These are phyloP conservation scores for Scartelaos histophorus DNA, from an alignment of 2,113 vertebrate species.

Conservation along the genomic window DNA sequence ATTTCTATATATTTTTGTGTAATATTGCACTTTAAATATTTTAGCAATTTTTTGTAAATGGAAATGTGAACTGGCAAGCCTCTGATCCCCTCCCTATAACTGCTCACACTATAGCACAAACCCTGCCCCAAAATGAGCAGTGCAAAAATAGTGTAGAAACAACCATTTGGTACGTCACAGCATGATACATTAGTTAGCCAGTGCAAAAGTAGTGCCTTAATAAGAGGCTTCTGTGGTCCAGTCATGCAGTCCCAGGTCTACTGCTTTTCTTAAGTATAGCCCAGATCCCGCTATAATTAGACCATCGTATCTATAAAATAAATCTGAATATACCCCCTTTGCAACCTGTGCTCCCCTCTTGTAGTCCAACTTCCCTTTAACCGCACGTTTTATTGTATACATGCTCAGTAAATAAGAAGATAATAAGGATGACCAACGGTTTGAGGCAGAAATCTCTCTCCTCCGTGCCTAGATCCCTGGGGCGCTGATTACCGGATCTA, in stretches of 20 bases:
- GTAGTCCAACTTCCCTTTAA: neutral
- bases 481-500: conserved; percentile 4
- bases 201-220: neutral
- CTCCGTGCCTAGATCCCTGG: neutral
- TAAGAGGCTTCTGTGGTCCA: neutral
- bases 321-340: neutral
- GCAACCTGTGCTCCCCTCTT: neutral
- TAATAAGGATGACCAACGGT: conserved; percentile 5
- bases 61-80: too few species aligned
- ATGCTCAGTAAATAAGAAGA: conserved; percentile 1
- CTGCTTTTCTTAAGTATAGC: neutral
- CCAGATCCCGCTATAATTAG: neutral
- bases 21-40: too few species aligned
- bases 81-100: too few species aligned
- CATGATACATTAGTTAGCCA: neutral
- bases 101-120: too few species aligned
- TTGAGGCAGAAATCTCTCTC: neutral
- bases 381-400: neutral
- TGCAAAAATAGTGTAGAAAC: too few species aligned
- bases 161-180: too few species aligned
- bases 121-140: too few species aligned
- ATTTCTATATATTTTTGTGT: too few species aligned
- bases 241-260: neutral
- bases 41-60: too few species aligned
- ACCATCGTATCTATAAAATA: neutral